phyloP scores from a whole-genome alignment of 2,797 vertebrate genomes.

The Sebastolobus alascanus region DNA sequence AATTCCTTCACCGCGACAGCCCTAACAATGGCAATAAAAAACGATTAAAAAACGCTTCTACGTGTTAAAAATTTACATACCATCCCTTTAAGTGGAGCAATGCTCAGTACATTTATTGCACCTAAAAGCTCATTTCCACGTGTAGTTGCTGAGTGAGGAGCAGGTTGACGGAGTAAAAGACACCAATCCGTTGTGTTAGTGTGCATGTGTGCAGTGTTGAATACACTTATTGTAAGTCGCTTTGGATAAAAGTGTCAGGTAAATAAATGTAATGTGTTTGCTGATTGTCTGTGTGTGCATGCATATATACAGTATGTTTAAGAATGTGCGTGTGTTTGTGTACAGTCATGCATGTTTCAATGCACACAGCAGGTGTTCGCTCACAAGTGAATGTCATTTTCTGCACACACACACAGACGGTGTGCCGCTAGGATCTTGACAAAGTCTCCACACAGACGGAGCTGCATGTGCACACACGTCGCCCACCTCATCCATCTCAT shows the following conservation, averaged over 20 bases:
- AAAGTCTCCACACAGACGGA: constrained; percentile 44
- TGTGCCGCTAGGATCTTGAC: constrained; percentile 32
- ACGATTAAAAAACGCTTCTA: no score
- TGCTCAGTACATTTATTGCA: not conserved
- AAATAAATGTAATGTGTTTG: not conserved
- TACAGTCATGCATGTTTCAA: not conserved
- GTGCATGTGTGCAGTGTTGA: not conserved
- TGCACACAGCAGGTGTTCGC: constrained; percentile 11
- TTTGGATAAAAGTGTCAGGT: not conserved
- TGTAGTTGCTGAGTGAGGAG: not conserved
- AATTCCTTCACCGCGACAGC: no score
- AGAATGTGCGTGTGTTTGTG: not conserved
- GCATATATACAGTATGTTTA: not conserved
- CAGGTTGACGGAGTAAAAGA: not conserved
- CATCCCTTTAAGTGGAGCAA: not conserved
- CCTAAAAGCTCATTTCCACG: not conserved
- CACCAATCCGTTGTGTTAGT: not conserved
- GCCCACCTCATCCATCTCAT: constrained; percentile 63
- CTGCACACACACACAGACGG: not conserved
- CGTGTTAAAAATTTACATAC: fast-evolving
- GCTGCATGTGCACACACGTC: constrained; percentile 40
- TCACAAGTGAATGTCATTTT: constrained; percentile 10
- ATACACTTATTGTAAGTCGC: not conserved
- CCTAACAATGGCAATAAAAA: no score
- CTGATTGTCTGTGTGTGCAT: no score